Percentiles rank a stretch among this genome's conserved stretches.
These are phyloP conservation scores for Diglossa cyanea DNA, from an alignment of 2,797 vertebrate genomes.

Conservation along the genomic window DNA sequence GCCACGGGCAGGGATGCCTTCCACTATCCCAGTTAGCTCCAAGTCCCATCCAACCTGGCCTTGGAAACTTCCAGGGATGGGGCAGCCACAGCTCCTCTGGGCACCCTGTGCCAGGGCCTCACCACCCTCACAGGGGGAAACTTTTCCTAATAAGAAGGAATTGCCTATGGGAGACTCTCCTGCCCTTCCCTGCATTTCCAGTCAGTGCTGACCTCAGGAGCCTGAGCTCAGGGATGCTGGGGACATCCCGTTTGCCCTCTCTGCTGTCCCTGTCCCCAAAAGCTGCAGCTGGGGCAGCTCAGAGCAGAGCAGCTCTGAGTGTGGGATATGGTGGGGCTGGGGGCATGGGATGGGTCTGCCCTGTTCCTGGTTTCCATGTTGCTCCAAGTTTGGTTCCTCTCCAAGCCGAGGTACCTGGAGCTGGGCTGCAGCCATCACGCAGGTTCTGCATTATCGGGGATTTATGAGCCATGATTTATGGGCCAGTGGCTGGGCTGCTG, in stretches of 20 bases:
- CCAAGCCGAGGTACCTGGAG: background rate
- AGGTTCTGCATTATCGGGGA: constrained; percentile 34
- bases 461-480: constrained; percentile 64
- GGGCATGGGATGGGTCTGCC: background rate
- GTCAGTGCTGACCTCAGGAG: background rate
- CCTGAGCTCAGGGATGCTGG: no score
- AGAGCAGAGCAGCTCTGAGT: background rate
- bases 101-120: background rate
- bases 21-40: background rate
- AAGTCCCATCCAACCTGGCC: fast-evolving
- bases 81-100: background rate
- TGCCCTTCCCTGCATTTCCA: background rate
- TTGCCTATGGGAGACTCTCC: fast-evolving
- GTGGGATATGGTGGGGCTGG: background rate
- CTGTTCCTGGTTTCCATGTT: background rate
- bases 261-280: background rate
- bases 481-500: constrained; percentile 7
- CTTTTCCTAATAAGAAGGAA: background rate
- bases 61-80: background rate
- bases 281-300: background rate
- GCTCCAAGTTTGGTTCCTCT: background rate
- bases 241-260: background rate
- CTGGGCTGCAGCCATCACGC: background rate
- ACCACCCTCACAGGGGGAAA: fast-evolving
- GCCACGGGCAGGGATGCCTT: background rate